phyloP scores from a whole-genome alignment of 2,113 vertebrate species.

The Heloderma charlesbogerti region DNA sequence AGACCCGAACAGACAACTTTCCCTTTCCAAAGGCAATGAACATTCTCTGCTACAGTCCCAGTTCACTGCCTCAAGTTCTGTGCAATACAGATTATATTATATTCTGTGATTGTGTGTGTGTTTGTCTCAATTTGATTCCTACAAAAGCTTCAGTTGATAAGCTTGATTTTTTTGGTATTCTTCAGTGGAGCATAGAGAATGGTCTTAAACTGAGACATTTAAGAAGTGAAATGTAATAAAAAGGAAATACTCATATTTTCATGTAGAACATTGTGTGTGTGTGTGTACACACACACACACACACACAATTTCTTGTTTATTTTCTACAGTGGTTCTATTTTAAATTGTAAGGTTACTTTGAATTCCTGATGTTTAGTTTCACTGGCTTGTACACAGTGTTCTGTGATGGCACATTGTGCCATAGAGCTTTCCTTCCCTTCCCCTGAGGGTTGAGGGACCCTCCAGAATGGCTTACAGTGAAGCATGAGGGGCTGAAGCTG shows the following conservation, averaged over 20 bases:
- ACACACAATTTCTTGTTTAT: neutral
- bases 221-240: neutral
- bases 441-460: no score
- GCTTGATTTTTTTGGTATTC: neutral
- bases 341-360: no score
- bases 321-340: neutral
- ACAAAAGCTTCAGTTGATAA: neutral
- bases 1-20: neutral
- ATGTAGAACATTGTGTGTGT: neutral
- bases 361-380: neutral
- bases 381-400: neutral
- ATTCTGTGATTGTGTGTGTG: neutral
- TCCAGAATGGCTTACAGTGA: neutral
- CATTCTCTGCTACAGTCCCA: neutral
- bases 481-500: neutral
- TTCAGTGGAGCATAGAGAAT: neutral
- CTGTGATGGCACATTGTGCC: neutral
- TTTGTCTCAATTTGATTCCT: neutral
- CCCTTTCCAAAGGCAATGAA: neutral
- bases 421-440: neutral
- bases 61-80: neutral
- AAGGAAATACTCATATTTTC: neutral
- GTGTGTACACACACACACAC: no score
- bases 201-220: neutral
- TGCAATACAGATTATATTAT: neutral